phyloP scores from a whole-genome alignment of 2,797 vertebrate species.

The Pipistrellus nathusii region DNA sequence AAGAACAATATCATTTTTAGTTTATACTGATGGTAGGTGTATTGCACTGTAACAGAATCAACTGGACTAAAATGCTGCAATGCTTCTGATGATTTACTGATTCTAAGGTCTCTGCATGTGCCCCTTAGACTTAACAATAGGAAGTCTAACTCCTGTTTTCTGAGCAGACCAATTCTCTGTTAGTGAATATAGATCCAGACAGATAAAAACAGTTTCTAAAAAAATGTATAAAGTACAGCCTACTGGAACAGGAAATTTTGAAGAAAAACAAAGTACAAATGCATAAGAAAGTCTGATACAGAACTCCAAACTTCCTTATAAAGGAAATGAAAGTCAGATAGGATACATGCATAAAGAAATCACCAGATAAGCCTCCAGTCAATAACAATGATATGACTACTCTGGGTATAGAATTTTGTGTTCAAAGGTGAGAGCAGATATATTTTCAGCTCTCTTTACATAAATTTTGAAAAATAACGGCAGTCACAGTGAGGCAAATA shows the following conservation, averaged over 20 bases:
- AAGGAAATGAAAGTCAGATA: conserved; percentile 65
- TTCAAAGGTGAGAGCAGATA: conserved; percentile 35
- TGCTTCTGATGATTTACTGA: neutral
- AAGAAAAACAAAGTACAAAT: conserved; percentile 41
- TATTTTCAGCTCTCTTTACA: neutral
- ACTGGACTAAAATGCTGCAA: neutral
- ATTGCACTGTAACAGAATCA: neutral
- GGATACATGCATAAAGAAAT: neutral
- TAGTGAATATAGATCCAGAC: conserved; percentile 47
- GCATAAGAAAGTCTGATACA: neutral
- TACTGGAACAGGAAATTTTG: conserved; percentile 63
- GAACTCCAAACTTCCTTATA: conserved; percentile 7
- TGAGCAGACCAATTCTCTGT: neutral
- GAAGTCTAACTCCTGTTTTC: conserved; percentile 9
- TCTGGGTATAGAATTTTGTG: conserved; percentile 34
- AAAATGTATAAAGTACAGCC: neutral
- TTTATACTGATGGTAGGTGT: neutral
- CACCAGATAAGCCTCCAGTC: neutral
- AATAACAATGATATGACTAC: conserved; percentile 7
- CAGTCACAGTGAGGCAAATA: neutral
- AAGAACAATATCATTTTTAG: neutral
- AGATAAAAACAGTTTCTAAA: conserved; percentile 37
- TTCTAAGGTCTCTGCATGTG: neutral
- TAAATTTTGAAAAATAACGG: neutral
- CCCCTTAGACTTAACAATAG: neutral